Evolutionary conservation across 2,113 vertebrate species (phyloP).

Genomic region (Podocnemis expansa): DNA sequence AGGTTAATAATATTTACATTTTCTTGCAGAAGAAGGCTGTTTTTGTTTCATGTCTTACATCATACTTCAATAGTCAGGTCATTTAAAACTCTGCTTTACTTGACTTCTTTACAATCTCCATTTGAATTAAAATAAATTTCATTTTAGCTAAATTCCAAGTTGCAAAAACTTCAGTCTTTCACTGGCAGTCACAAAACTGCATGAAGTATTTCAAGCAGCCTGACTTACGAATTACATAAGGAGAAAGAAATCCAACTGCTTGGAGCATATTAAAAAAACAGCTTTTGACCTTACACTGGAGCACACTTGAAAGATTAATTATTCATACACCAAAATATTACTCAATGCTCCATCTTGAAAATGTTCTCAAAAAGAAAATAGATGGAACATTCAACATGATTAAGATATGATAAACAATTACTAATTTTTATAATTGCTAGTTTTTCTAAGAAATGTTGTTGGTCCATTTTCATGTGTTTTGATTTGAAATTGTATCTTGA

Average conservation of each 20-base stretch:
- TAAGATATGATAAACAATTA: constrained; percentile 30
- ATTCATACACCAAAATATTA: constrained; percentile 58
- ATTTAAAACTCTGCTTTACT: background rate
- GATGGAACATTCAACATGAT: constrained; percentile 62
- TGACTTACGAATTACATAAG: constrained; percentile 77
- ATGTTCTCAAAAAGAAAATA: constrained; percentile 62
- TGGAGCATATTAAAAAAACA: constrained; percentile 69
- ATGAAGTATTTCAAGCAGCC: constrained; percentile 63
- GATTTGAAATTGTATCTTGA: constrained; percentile 32
- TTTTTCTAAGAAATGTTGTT: constrained; percentile 15
- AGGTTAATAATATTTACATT: background rate
- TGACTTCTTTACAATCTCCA: background rate
- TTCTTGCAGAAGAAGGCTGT: background rate
- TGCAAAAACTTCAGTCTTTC: constrained; percentile 22
- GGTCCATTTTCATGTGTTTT: constrained; percentile 1
- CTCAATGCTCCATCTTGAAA: constrained; percentile 60
- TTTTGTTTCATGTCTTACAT: background rate
- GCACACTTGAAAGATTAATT: constrained; percentile 65
- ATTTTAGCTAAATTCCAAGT: background rate
- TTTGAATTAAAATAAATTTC: background rate
- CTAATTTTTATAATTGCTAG: background rate
- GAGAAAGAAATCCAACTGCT: constrained; percentile 69
- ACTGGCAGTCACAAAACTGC: constrained; percentile 51
- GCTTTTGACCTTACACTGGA: constrained; percentile 71
- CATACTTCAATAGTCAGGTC: background rate